A percentile compares a stretch with the other conserved stretches of the same genome.
These are phyloP conservation scores for Tiliqua scincoides DNA, from an alignment of 2,113 vertebrate species.

Conservation along the genomic window DNA sequence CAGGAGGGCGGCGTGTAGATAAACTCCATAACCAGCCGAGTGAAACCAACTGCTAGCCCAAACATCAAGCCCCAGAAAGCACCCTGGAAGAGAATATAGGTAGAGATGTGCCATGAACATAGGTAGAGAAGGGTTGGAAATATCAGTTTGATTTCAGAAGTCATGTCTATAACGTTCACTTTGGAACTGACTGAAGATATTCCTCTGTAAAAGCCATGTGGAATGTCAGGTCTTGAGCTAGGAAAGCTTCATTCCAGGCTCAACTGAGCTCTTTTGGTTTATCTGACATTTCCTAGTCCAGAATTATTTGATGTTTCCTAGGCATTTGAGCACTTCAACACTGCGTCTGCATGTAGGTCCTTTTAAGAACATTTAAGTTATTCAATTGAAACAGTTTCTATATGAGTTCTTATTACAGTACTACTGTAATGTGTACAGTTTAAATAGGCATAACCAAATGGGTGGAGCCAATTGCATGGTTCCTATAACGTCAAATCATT, in stretches of 20 bases:
- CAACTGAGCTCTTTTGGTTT: background rate
- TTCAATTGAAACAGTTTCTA: background rate
- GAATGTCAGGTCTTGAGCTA: too few relatives aligned
- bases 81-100: constrained; percentile 77
- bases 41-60: constrained; percentile 82
- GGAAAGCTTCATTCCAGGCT: background rate
- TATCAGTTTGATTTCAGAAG: background rate
- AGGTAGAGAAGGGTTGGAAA: constrained; percentile 8
- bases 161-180: background rate
- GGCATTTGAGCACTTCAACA: background rate
- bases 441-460: background rate
- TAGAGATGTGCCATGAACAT: constrained; percentile 17
- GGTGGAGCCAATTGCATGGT: background rate
- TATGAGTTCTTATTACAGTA: background rate
- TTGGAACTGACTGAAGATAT: background rate
- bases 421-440: background rate
- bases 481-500: background rate
- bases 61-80: constrained; percentile 95
- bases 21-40: constrained; percentile 91
- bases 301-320: background rate
- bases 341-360: background rate
- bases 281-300: too few relatives aligned
- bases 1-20: constrained; percentile 80
- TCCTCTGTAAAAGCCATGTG: background rate
- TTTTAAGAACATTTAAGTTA: background rate